Evolutionary conservation across 2,888 invertebrate species (phyloP).

Genomic region (Pseudococcus viburni): DNA sequence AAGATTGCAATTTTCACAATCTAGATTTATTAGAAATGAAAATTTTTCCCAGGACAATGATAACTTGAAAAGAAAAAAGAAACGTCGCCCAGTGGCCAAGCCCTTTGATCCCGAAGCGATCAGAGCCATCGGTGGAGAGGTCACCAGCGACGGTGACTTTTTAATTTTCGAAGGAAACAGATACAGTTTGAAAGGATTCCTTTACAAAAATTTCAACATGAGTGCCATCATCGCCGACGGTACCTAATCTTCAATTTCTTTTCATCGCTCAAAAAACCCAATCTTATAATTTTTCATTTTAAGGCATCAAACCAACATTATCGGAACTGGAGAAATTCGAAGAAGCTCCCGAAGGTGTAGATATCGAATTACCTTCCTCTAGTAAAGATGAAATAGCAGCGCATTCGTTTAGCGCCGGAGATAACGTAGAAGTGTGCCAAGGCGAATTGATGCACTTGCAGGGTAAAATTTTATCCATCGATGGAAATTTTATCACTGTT

Average conservation of each 20-base stretch:
- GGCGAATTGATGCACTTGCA: constrained; percentile 97
- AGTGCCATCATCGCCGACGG: constrained; percentile 94
- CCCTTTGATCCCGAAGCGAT: constrained; percentile 97
- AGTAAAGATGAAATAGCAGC: constrained; percentile 82
- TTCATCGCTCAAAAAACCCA: background rate
- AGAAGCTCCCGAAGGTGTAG: constrained; percentile 90
- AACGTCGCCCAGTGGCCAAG: constrained; percentile 90
- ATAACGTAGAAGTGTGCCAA: constrained; percentile 96
- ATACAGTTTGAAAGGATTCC: constrained; percentile 93
- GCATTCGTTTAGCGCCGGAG: constrained; percentile 95
- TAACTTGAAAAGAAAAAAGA: constrained; percentile 89
- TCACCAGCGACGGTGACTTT: constrained; percentile 97
- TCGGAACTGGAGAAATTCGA: constrained; percentile 95
- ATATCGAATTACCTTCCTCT: constrained; percentile 81
- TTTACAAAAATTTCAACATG: constrained; percentile 97
- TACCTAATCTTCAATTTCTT: constrained; percentile 65
- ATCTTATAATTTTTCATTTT: background rate
- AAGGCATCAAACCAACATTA: constrained; percentile 90
- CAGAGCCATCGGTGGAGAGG: constrained; percentile 93
- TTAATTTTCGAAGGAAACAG: constrained; percentile 96
- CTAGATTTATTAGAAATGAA: background rate
- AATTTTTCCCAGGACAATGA: constrained; percentile 78
- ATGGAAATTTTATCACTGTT: constrained; percentile 96
- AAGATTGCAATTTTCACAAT: background rate
- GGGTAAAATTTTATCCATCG: constrained; percentile 95